Evolutionary conservation across 2,797 vertebrate genomes (phyloP).

Genomic region (Micromesistius poutassou): DNA sequence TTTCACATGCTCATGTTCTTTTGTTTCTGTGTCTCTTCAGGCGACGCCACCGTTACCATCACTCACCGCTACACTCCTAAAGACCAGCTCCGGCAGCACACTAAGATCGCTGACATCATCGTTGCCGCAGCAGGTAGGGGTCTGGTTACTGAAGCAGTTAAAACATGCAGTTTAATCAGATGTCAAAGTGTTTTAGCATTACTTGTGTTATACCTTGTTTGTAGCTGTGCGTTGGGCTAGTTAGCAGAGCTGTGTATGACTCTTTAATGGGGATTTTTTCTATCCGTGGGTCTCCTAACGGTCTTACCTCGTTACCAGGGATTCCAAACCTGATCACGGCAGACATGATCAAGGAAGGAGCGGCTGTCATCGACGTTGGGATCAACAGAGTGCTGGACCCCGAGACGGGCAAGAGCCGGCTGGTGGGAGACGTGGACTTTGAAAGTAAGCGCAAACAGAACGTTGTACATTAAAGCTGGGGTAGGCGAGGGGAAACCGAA

Average conservation of each 20-base stretch:
- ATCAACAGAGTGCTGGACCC: conserved; percentile 91
- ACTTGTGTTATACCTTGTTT: not conserved
- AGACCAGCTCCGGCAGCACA: conserved; percentile 91
- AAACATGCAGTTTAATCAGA: no score
- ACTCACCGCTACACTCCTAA: conserved; percentile 95
- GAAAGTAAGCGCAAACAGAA: conserved; percentile 76
- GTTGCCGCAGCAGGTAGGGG: conserved; percentile 87
- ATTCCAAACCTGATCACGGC: conserved; percentile 96
- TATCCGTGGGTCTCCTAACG: conserved; percentile 4
- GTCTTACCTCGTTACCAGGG: conserved; percentile 64
- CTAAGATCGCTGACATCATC: conserved; percentile 88
- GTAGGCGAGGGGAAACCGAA: no score
- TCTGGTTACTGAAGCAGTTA: not conserved
- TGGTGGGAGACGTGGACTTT: conserved; percentile 96
- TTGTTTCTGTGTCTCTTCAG: conserved; percentile 58
- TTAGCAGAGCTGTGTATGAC: not conserved
- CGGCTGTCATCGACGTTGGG: conserved; percentile 90
- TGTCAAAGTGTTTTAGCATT: not conserved
- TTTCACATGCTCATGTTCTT: not conserved
- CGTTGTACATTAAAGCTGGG: not conserved
- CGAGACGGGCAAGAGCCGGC: conserved; percentile 79
- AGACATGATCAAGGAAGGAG: conserved; percentile 96
- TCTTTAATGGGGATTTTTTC: not conserved
- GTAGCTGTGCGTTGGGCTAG: not conserved
- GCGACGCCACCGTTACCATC: conserved; percentile 95